Base-by-base conservation (phyloP, 2,797 vertebrate species). In the Numenius phaeopus region DNA sequence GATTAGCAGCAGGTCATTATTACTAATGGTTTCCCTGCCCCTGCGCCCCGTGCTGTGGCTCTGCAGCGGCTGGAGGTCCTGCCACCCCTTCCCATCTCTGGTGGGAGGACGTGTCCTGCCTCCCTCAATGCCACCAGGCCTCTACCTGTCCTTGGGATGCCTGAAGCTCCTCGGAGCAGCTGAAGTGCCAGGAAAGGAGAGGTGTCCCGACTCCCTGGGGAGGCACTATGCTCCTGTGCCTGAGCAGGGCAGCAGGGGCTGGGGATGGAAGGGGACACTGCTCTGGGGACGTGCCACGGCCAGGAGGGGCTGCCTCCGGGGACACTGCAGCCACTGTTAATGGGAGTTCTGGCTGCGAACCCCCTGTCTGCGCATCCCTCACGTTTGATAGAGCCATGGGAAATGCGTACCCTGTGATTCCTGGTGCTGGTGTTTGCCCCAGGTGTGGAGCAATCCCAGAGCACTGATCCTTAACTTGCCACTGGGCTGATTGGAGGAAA, bases 351-450 rank as follows among this genome's bases (percentile, higher is more conserved):
- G 42, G 27, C 66, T 50, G 14, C 2, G 1, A n/a, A 23, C 27
- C 15, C 46, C 8, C 0, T 3, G 21, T 13, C 40, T 4, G 47
- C 20, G 9, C 9, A 0, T 9, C 14, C 1, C 16, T 6, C 3
- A 3, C 13, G 0, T 7, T 20, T 3, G 15, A 4, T 23, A 19
- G 14, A 44, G 66, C 58, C 29, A 0, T 2, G 18, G 64, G 32
- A 55, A 27, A 54, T 30, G 29, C 50, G 29, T 29, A 19, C 26
- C 46, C 29, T 1, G 2, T 3, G 23, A 14, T 8, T 5, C n/a
- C 55, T 1, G 2, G 37, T n/a, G 18, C 6, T 7, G 44, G 30
- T 3, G 29, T 2, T 18, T 29, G 32, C 58, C 34, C 20, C 55
- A 58, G 47, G 32, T 44, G 69, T 18, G 17, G 19, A 40, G n/a